Base-by-base conservation (phyloP, 2,888 invertebrate species). In the Drosophila suboccidentalis region DNA sequence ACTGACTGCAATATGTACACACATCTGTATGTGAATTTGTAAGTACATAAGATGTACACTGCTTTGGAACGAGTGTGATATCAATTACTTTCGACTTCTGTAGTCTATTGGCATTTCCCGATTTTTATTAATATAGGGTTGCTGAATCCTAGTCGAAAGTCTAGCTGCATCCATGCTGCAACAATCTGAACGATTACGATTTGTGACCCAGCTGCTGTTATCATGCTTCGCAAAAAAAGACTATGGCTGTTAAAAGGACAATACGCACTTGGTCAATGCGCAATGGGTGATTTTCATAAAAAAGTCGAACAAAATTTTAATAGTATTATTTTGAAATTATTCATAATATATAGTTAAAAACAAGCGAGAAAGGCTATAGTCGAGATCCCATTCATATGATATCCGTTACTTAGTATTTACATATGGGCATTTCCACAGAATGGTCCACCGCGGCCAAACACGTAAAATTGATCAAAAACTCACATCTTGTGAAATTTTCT, bases 141-240 rank as follows among this genome's bases (percentile, higher is more conserved):
- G 22, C 55, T 22, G 64, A 65, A 49, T 59, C 60, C 50, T 76
- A 44, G 71, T 49, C 36, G 55, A 57, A 59, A 49, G 73, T 55
- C 68, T 44, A 46, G 57, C 62, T 73, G 61, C 66, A 69, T 55
- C 55, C 58, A 61, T 47, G 67, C 74, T 72, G 66, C 57, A 74
- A 64, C 74, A 71, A 69, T 57, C 69, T 60, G 55, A 70, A 53
- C 71, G 62, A 59, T 66, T 73, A 73, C 76, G 61, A 79, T 76
- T 73, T 76, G 76, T 71, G 70, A 65, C 69, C 77, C 80, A 80
- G 80, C 77, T 80, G 80, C 67, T 80, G 80, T 58, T 70, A 64
- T 70, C 65, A 62, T 62, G 66, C 55, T 67, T 57, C 59, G 70
- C 49, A 60, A 67, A 67, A 63, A 61, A 67, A 65, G 53, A 34